These are phyloP conservation scores for Drosophila suboccidentalis DNA, from an alignment of 2,888 invertebrate genomes.

Conservation along the genomic window DNA sequence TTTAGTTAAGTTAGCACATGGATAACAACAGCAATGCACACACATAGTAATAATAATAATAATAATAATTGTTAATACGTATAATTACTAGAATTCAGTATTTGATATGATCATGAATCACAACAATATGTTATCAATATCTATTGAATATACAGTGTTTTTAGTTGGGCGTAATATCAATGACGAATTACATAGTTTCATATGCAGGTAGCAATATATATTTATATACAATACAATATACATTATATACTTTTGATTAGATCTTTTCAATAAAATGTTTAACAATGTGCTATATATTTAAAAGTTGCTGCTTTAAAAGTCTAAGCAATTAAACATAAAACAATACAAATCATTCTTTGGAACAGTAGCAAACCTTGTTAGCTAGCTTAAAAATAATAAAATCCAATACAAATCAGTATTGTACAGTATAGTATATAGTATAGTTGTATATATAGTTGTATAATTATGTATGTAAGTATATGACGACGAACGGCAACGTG, in stretches of 20 bases:
- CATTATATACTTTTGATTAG: constrained; percentile 42
- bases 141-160: constrained; percentile 52
- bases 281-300: constrained; percentile 58
- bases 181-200: constrained; percentile 60
- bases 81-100: constrained; percentile 59
- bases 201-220: constrained; percentile 41
- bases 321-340: constrained; percentile 46
- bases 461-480: constrained; percentile 55
- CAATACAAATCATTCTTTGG: constrained; percentile 65
- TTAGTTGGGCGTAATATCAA: constrained; percentile 68
- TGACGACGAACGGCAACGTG: constrained; percentile 75
- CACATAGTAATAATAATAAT: constrained; percentile 30
- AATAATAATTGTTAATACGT: constrained; percentile 31
- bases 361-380: constrained; percentile 59
- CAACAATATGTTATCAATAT: constrained; percentile 74
- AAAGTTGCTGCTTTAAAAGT: constrained; percentile 57
- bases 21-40: constrained; percentile 62
- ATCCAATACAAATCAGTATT: constrained; percentile 36
- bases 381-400: constrained; percentile 59
- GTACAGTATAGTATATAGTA: constrained; percentile 23
- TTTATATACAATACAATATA: constrained; percentile 6
- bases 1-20: constrained; percentile 50
- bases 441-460: constrained; percentile 26
- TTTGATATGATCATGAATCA: constrained; percentile 79
- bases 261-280: constrained; percentile 46